phyloP scores from a whole-genome alignment of 2,797 vertebrate species.

The Sebastes hubbsi region DNA sequence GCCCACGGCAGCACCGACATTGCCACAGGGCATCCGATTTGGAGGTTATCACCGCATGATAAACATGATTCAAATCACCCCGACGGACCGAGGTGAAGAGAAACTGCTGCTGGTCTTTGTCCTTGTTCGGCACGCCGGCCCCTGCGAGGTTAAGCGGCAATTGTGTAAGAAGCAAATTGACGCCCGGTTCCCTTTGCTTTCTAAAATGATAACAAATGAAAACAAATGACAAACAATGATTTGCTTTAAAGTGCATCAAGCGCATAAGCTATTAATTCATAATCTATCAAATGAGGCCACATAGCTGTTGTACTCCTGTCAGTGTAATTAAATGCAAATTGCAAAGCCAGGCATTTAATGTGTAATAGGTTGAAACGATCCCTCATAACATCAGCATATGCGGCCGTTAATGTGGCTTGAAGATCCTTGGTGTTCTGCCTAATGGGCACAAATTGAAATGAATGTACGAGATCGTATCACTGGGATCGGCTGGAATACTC shows the following conservation, averaged over 20 bases:
- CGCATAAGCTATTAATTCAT: slow-evolving; percentile 63
- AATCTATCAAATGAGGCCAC: slow-evolving; percentile 60
- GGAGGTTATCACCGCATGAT: slow-evolving; percentile 27
- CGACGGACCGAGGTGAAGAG: slow-evolving; percentile 20
- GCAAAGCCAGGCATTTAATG: slow-evolving; percentile 77
- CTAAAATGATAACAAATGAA: slow-evolving; percentile 67
- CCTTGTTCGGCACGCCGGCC: slow-evolving; percentile 11
- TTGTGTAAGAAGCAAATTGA: slow-evolving; percentile 40
- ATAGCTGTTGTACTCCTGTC: slow-evolving; percentile 58
- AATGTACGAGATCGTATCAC: slow-evolving; percentile 63
- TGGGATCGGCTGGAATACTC: slow-evolving; percentile 51
- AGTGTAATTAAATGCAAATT: slow-evolving; percentile 77
- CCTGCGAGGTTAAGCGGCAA: neutral
- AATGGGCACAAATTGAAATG: slow-evolving; percentile 74
- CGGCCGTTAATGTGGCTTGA: slow-evolving; percentile 72
- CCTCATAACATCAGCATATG: slow-evolving; percentile 68
- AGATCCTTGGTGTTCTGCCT: slow-evolving; percentile 70
- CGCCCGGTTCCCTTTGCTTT: slow-evolving; percentile 21
- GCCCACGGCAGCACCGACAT: slow-evolving; percentile 16
- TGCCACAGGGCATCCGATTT: slow-evolving; percentile 33
- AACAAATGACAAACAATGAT: slow-evolving; percentile 70
- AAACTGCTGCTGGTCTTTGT: slow-evolving; percentile 18
- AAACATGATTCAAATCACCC: slow-evolving; percentile 43
- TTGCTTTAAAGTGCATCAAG: slow-evolving; percentile 63
- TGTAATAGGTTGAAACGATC: slow-evolving; percentile 74